Conservation (phyloP, 2,113 vertebrate genomes). For the Ciconia boyciana region DNA sequence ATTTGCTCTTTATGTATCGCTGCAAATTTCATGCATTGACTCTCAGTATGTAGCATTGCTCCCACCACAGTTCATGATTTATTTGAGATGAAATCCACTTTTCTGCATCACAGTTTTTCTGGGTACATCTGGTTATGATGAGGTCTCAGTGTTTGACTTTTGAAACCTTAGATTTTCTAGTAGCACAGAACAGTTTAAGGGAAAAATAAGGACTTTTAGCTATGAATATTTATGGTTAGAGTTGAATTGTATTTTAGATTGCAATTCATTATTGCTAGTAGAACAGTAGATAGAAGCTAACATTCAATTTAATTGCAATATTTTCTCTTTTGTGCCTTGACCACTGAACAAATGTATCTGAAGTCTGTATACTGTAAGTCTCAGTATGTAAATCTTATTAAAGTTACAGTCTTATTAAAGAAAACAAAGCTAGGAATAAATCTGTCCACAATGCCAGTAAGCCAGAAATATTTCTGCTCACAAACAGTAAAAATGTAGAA, state of each 20-base stretch:
- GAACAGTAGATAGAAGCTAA: neutral
- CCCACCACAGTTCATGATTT: neutral
- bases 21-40: neutral
- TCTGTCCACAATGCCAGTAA: neutral
- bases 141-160: neutral
- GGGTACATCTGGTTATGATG: neutral
- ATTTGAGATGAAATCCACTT: neutral
- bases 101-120: neutral
- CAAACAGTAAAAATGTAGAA: neutral
- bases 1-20: neutral
- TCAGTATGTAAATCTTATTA: neutral
- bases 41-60: neutral
- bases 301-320: neutral
- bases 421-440: constrained; percentile 7
- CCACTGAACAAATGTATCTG: neutral
- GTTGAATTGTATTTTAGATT: neutral
- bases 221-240: constrained; percentile 27
- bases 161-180: neutral
- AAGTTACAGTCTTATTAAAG: neutral
- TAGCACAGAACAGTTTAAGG: neutral
- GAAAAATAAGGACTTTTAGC: neutral
- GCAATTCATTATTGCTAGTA: neutral
- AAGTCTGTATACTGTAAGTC: neutral
- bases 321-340: neutral
- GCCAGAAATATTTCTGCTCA: constrained; percentile 15